Conservation (phyloP, 2,797 vertebrate species). For the Micromesistius poutassou region DNA sequence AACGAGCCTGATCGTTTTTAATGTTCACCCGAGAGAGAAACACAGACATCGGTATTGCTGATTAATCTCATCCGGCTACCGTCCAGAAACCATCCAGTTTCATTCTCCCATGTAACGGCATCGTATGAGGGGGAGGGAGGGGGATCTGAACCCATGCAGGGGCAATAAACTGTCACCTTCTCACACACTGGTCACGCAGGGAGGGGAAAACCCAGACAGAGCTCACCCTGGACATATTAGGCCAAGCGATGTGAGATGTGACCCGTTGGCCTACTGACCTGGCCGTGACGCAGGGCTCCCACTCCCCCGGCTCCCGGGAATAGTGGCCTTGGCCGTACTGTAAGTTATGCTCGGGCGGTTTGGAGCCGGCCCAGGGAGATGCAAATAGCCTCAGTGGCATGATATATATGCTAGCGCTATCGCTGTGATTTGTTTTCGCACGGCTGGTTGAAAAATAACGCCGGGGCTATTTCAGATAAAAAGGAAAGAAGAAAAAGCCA, state of each 20-base stretch:
- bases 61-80: neutral
- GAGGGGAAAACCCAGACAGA: slow-evolving; percentile 12
- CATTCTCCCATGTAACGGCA: slow-evolving; percentile 9
- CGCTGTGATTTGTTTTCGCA: slow-evolving; percentile 53
- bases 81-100: neutral
- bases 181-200: slow-evolving; percentile 17
- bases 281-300: slow-evolving; percentile 41
- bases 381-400: slow-evolving; percentile 52
- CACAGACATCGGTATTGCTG: neutral
- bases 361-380: slow-evolving; percentile 36
- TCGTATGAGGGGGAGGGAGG: neutral
- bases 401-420: slow-evolving; percentile 37
- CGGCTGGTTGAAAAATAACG: slow-evolving; percentile 55
- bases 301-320: slow-evolving; percentile 44
- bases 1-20: slow-evolving; percentile 14
- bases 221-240: slow-evolving; percentile 39
- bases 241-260: slow-evolving; percentile 43
- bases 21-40: slow-evolving; percentile 7
- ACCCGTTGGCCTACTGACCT: slow-evolving; percentile 63
- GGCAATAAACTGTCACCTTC: slow-evolving; percentile 11
- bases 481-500: neutral
- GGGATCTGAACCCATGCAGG: slow-evolving; percentile 9
- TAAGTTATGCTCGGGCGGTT: slow-evolving; percentile 41
- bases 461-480: slow-evolving; percentile 31
- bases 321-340: slow-evolving; percentile 41